phyloP scores from a whole-genome alignment of 1,140 invertebrate species.

The Subanguina moxae region DNA sequence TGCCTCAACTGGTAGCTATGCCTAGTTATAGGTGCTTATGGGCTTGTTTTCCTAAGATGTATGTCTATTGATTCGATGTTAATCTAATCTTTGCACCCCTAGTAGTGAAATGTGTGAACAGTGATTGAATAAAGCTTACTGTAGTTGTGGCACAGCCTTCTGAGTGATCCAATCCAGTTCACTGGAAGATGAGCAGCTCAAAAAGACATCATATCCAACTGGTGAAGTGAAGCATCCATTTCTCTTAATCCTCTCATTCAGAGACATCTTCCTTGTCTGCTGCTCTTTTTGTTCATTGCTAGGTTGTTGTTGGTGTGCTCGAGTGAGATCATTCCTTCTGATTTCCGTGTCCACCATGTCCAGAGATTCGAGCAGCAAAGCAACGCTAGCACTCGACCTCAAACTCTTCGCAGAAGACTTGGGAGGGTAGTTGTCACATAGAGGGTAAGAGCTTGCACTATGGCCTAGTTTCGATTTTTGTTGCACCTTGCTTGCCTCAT shows the following conservation, averaged over 20 bases:
- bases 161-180: slow-evolving; percentile 54
- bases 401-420: background rate
- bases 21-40: no score
- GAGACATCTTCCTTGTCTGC: background rate
- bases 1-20: no score
- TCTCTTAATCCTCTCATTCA: slow-evolving; percentile 25
- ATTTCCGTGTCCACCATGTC: slow-evolving; percentile 5
- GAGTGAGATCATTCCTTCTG: background rate
- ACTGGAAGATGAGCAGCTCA: slow-evolving; percentile 40
- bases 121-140: slow-evolving; percentile 41
- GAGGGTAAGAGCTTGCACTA: background rate
- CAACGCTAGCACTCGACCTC: background rate
- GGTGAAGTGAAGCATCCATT: slow-evolving; percentile 48
- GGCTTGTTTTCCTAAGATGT: no score
- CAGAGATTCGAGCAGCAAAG: background rate
- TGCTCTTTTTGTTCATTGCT: background rate
- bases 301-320: background rate
- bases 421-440: background rate
- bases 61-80: no score
- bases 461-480: background rate
- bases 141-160: slow-evolving; percentile 51
- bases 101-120: no score
- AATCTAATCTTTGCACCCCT: no score
- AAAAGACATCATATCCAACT: slow-evolving; percentile 50
- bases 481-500: background rate